These are phyloP conservation scores for Bellardia bayeri DNA, from an alignment of 2,888 invertebrate genomes.

Conservation along the genomic window DNA sequence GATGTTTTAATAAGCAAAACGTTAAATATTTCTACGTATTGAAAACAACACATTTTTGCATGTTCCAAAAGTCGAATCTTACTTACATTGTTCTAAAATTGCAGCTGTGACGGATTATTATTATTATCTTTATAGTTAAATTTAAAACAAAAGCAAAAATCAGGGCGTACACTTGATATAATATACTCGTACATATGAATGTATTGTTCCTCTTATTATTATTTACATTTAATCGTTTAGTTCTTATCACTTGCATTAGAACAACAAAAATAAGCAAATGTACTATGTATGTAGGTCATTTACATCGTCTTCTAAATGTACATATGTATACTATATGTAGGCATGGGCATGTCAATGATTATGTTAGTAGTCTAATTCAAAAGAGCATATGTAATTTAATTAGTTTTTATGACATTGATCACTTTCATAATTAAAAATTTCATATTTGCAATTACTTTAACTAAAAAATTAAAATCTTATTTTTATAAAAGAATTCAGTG, in stretches of 20 bases:
- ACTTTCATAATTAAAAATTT: too few species aligned
- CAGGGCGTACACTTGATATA: constrained; percentile 68
- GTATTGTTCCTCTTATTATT: constrained; percentile 37
- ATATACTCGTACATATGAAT: neutral
- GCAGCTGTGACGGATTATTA: constrained; percentile 12
- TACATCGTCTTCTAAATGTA: too few species aligned
- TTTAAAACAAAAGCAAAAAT: constrained; percentile 48
- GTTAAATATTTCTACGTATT: too few species aligned
- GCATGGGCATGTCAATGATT: too few species aligned
- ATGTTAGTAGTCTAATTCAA: too few species aligned
- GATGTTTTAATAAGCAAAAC: too few species aligned
- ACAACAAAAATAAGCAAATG: constrained; percentile 7
- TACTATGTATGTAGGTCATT: neutral
- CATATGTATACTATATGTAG: too few species aligned
- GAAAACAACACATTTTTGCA: neutral
- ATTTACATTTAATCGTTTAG: constrained; percentile 36
- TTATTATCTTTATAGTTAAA: constrained; percentile 42
- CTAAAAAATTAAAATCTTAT: too few species aligned
- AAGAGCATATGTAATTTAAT: too few species aligned
- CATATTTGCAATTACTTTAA: too few species aligned
- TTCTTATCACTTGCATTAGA: constrained; percentile 43
- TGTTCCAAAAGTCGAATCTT: constrained; percentile 8
- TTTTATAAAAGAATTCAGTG: too few species aligned
- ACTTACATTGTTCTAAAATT: constrained; percentile 38
- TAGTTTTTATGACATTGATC: too few species aligned